These are phyloP conservation scores for Rhea pennata DNA, from an alignment of 2,113 vertebrate genomes.

Conservation along the genomic window DNA sequence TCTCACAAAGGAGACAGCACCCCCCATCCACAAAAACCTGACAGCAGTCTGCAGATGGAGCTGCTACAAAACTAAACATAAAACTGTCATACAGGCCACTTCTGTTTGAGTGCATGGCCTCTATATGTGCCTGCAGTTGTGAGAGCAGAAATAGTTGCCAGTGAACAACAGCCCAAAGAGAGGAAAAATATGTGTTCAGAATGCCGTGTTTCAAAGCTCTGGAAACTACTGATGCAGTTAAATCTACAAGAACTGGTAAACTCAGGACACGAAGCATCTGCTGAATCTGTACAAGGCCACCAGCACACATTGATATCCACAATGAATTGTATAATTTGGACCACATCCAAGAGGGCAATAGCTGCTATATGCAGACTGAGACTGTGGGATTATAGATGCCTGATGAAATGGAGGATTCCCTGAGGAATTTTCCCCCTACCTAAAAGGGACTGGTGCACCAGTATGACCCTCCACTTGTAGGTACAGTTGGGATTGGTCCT, in stretches of 20 bases:
- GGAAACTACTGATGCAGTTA: not conserved
- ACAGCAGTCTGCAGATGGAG: fast-evolving
- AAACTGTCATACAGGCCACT: not conserved
- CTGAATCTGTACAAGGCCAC: not conserved
- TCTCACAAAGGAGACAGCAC: not conserved
- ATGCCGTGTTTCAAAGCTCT: not conserved
- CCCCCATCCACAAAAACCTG: fast-evolving
- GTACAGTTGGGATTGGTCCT: not conserved
- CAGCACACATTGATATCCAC: fast-evolving
- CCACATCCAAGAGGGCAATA: not conserved
- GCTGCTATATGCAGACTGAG: too few relatives aligned
- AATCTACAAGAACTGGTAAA: not conserved
- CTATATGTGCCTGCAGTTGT: fast-evolving
- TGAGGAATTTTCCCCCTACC: not conserved
- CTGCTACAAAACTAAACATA: not conserved
- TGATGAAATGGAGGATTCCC: fast-evolving
- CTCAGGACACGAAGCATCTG: not conserved
- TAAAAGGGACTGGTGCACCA: too few relatives aligned
- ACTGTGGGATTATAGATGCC: not conserved
- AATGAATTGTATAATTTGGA: not conserved
- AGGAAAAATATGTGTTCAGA: not conserved
- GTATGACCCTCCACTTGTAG: fast-evolving
- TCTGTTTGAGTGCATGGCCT: not conserved
- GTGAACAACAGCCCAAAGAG: not conserved
- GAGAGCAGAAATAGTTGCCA: not conserved